Percentiles rank a stretch among this genome's conserved stretches.
These are phyloP conservation scores for Acrobasis suavella DNA, from an alignment of 2,888 invertebrate genomes.

Conservation along the genomic window DNA sequence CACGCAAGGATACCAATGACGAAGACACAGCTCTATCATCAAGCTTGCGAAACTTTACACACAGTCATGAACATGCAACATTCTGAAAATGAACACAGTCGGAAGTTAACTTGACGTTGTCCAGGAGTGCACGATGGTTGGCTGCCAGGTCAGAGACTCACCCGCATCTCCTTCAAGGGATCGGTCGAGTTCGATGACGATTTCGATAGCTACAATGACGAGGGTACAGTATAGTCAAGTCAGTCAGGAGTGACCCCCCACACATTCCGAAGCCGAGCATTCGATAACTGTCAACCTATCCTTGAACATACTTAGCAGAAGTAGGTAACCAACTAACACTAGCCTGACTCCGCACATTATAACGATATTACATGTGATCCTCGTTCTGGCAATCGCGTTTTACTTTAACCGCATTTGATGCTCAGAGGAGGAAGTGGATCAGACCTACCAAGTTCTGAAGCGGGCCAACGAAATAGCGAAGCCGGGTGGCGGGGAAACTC, in stretches of 20 bases:
- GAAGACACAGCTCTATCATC: slow-evolving; percentile 44
- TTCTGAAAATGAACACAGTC: slow-evolving; percentile 49
- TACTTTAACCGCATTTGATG: slow-evolving; percentile 70
- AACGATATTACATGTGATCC: slow-evolving; percentile 38
- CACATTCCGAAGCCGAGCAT: slow-evolving; percentile 57
- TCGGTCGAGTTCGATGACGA: slow-evolving; percentile 78
- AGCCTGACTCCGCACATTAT: slow-evolving; percentile 41
- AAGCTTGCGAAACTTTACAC: slow-evolving; percentile 46
- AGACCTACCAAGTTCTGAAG: slow-evolving; percentile 97
- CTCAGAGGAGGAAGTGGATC: slow-evolving; percentile 90
- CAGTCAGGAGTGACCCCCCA: slow-evolving; percentile 69
- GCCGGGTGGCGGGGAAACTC: slow-evolving; percentile 79
- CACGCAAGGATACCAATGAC: slow-evolving; percentile 27
- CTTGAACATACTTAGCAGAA: slow-evolving; percentile 46
- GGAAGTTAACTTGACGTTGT: slow-evolving; percentile 69
- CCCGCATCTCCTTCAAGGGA: slow-evolving; percentile 78
- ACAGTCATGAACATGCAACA: slow-evolving; percentile 43
- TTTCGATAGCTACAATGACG: slow-evolving; percentile 76
- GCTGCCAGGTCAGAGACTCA: slow-evolving; percentile 80
- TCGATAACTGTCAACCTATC: slow-evolving; percentile 45
- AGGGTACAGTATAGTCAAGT: slow-evolving; percentile 71
- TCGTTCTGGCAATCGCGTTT: slow-evolving; percentile 42
- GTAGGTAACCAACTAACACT: slow-evolving; percentile 49
- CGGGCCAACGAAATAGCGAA: slow-evolving; percentile 94
- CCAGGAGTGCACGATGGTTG: slow-evolving; percentile 77